Evolutionary conservation across 2,797 vertebrate genomes (phyloP).

Genomic region (Hemitrygon akajei): DNA sequence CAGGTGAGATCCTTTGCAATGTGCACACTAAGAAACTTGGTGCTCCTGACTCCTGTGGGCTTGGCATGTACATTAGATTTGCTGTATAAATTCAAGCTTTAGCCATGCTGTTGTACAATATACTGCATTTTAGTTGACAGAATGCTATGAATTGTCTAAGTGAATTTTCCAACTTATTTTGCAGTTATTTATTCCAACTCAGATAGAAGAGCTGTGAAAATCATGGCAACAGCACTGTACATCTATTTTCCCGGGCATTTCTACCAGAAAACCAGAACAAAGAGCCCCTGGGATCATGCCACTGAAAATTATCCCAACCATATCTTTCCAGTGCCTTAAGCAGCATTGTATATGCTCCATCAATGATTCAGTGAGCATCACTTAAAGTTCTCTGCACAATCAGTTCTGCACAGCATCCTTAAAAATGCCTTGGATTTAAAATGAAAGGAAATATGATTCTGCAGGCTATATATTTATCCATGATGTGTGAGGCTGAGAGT

Average conservation of each 20-base stretch:
- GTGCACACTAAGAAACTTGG: no score
- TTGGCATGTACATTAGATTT: not conserved
- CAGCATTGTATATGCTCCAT: not conserved
- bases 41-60: no score
- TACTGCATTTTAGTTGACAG: not conserved
- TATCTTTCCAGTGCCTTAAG: not conserved
- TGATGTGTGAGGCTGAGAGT: not conserved
- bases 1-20: no score
- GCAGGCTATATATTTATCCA: not conserved
- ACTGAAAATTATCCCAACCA: not conserved
- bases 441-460: not conserved
- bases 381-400: not conserved
- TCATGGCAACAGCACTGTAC: no score
- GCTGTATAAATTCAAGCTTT: not conserved
- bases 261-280: not conserved
- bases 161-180: not conserved
- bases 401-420: not conserved
- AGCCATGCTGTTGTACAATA: not conserved
- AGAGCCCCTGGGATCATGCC: not conserved
- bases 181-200: not conserved
- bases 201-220: not conserved
- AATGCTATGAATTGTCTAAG: not conserved
- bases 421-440: not conserved
- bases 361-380: not conserved
- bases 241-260: not conserved